Conservation (phyloP, 1,140 invertebrate species). For the Palaemon carinicauda region DNA sequence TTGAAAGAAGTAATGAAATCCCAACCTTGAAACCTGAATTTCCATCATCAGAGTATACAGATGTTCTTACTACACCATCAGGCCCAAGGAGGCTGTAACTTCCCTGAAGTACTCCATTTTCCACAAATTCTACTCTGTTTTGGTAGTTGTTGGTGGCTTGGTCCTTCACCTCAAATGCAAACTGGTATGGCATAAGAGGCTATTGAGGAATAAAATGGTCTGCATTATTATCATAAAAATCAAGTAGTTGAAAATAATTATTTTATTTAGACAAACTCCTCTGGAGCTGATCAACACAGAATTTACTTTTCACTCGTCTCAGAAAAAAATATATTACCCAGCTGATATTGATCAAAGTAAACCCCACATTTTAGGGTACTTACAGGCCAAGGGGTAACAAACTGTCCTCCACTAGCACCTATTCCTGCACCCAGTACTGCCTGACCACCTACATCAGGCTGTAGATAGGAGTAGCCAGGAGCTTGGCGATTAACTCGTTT, state of each 20-base stretch:
- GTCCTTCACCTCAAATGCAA: conserved; percentile 47
- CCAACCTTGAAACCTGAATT: conserved; percentile 41
- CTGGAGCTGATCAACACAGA: no score
- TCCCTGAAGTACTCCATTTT: conserved; percentile 42
- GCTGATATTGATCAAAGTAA: no score
- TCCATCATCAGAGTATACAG: conserved; percentile 39
- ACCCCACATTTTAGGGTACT: neutral
- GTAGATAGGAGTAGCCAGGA: neutral
- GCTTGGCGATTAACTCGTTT: neutral
- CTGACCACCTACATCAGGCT: neutral
- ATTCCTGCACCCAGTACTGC: neutral
- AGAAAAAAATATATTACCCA: no score
- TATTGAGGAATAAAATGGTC: neutral
- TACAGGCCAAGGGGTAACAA: neutral
- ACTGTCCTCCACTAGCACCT: neutral
- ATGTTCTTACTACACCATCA: conserved; percentile 43
- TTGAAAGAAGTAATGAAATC: no score
- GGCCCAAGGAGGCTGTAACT: conserved; percentile 43
- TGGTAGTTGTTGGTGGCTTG: conserved; percentile 41
- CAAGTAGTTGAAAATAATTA: no score
- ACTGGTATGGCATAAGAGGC: conserved; percentile 50
- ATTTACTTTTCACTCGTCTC: no score
- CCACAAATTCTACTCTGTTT: conserved; percentile 41
- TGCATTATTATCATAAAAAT: neutral
- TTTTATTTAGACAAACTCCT: no score